Conservation (phyloP, 2,113 vertebrate species). For the Mesembrinibis cayennensis region DNA sequence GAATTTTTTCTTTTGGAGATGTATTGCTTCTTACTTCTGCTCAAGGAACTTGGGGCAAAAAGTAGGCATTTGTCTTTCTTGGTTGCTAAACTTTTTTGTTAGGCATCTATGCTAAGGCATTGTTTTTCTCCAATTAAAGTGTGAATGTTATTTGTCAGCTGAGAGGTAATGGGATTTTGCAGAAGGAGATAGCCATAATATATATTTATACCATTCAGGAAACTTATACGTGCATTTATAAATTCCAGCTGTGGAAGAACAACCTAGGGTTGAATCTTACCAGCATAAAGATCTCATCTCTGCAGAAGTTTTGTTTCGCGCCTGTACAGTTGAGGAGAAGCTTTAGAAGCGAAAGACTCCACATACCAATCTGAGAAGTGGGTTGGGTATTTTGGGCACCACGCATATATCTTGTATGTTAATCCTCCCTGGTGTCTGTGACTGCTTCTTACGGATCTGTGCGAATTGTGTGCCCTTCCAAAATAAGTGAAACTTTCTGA, state of each 20-base stretch:
- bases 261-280: background rate
- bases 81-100: background rate
- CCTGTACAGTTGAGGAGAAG: background rate
- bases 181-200: background rate
- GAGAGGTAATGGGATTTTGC: background rate
- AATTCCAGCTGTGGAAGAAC: background rate
- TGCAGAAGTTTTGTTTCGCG: background rate
- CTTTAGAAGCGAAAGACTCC: background rate
- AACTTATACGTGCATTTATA: fast-evolving
- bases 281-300: background rate
- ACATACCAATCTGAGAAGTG: background rate
- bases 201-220: background rate
- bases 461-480: background rate
- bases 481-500: background rate
- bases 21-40: background rate
- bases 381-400: background rate
- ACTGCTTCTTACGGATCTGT: background rate
- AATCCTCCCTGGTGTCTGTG: background rate
- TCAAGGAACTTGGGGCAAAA: background rate
- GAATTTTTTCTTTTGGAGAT: background rate
- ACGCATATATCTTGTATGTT: fast-evolving
- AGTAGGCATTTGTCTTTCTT: background rate
- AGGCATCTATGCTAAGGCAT: background rate
- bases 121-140: background rate
- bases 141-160: background rate